These are phyloP conservation scores for Semibalanus balanoides DNA, from an alignment of 1,140 invertebrate species.

Conservation along the genomic window DNA sequence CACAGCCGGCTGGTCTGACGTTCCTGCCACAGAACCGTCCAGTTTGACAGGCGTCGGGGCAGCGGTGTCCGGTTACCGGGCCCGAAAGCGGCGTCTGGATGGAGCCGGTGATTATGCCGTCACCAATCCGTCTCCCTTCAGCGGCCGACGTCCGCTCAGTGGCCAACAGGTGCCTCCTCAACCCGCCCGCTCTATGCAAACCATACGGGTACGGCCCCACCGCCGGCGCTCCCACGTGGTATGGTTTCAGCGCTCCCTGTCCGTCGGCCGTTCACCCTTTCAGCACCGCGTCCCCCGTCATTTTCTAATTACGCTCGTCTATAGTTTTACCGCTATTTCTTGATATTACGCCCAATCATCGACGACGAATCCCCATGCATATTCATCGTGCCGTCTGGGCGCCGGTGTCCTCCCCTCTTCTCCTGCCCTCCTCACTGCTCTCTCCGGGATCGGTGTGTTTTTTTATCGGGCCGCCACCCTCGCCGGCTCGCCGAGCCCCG, in stretches of 20 bases:
- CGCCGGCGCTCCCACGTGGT: neutral
- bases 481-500: too few relatives aligned
- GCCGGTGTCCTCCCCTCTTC: too few relatives aligned
- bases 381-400: neutral
- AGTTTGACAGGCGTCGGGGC: neutral
- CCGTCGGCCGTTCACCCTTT: neutral
- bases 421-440: too few relatives aligned
- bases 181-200: too few relatives aligned
- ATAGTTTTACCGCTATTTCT: slow-evolving; percentile 2
- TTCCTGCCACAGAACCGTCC: neutral
- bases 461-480: neutral
- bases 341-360: neutral
- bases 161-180: neutral
- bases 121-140: neutral
- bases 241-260: too few relatives aligned
- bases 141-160: too few relatives aligned
- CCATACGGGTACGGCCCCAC: too few relatives aligned
- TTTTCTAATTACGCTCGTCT: neutral
- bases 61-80: neutral
- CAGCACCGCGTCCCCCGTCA: neutral
- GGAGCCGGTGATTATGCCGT: neutral
- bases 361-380: neutral
- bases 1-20: neutral
- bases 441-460: neutral
- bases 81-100: too few relatives aligned